Conservation (phyloP, 2,888 invertebrate species). For the Aporophyla nigra region DNA sequence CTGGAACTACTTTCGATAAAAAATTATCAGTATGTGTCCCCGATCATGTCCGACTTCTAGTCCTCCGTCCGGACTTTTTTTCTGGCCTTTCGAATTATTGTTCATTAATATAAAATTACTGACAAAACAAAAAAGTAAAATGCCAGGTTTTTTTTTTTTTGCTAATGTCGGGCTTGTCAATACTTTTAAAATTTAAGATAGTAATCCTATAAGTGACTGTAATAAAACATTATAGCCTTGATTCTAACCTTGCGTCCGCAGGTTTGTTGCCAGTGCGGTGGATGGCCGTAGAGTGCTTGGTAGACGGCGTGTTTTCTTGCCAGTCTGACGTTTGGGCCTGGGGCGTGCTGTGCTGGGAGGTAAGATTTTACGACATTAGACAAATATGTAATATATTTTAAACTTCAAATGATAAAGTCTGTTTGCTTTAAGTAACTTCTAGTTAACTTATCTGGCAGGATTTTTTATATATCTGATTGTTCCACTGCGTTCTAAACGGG, state of each 20-base stretch:
- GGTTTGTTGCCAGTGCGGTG: slow-evolving; percentile 98
- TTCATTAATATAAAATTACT: too few species aligned
- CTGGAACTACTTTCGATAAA: background rate
- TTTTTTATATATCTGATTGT: background rate
- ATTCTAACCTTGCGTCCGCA: slow-evolving; percentile 68
- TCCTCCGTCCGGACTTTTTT: background rate
- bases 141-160: background rate
- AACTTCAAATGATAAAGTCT: background rate
- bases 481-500: too few species aligned
- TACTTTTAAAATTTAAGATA: background rate
- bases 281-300: slow-evolving; percentile 99
- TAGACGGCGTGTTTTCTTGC: slow-evolving; percentile 98
- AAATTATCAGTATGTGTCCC: background rate
- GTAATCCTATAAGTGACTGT: background rate
- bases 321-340: slow-evolving; percentile 99
- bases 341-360: slow-evolving; percentile 98
- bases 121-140: background rate
- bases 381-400: background rate
- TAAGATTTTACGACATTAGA: slow-evolving; percentile 62
- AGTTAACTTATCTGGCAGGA: background rate
- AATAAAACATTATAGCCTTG: background rate
- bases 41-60: background rate
- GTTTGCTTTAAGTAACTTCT: background rate
- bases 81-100: too few species aligned
- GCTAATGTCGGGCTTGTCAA: background rate